Base-by-base conservation (phyloP, 2,113 vertebrate genomes). In the Pelmatolapia mariae region DNA sequence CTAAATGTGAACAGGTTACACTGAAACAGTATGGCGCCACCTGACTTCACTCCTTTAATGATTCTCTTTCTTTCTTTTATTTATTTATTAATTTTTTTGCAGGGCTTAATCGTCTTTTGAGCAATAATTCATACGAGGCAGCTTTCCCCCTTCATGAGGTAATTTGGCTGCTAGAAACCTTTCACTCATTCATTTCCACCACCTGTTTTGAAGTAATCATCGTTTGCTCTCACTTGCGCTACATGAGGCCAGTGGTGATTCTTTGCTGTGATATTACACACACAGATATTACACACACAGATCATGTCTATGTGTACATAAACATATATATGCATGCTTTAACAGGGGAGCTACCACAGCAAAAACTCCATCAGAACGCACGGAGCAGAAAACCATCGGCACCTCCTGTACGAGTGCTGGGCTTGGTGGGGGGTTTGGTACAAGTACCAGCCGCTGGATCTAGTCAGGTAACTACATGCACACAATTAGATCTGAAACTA, bases 111-210 rank as follows among this genome's bases (percentile, higher is more conserved):
- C 97, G 98, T 87, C 96, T 99, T 92, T 96, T 99, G 92, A 98
- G 97, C 95, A 99, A 99, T 89, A 97, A 96, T 93, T 98, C 98
- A 82, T 99, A 99, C 92, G 98, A 98, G 91, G 97, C 98, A 93
- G 98, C 98, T 8, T 99, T 99, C 93, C 98, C 98, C 89, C 97
- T 99, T 92, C 98, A 99, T 61, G 98, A 99, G 97, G 98, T 99
- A 98, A 92, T 87, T 36, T 19, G 5, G 10, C 33, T 84, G 12
- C 79, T 50, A 18, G 63, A 33, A 71, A 8, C 10, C 10, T 22
- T 29, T 76, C 11, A 45, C 29, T 79, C 3, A 54, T 52, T 81
- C 2, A 36, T 6, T 71, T 53, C 13, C 50, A 45, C 80, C 66
- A 86, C 38, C 31, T 82, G 29, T 86, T 82, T 80, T 56, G 6